Base-by-base conservation (phyloP, 2,888 invertebrate species). In the Metopia argyrocephala region DNA sequence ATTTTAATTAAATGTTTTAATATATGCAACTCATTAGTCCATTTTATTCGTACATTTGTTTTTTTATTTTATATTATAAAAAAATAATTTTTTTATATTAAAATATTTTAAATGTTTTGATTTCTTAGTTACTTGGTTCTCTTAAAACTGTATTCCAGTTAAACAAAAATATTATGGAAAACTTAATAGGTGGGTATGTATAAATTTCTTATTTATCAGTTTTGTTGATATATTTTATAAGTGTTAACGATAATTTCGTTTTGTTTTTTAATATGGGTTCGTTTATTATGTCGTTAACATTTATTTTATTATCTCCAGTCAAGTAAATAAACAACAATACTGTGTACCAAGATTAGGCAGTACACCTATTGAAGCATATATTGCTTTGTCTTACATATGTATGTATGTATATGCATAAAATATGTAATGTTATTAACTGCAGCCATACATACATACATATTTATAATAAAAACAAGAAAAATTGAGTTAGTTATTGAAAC, bases 181-280 rank as follows among this genome's bases (percentile, higher is more conserved):
- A 38, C 38, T 9, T 3, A 12, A 12, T 38, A 38, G 38, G n/a
- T n/a, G n/a, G n/a, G n/a, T n/a, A n/a, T n/a, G n/a, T n/a, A 64
- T 25, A 27, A 18, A 3, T 28, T 57, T 74, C 18, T 45, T 50
- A 57, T 50, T 76, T 70, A 70, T 69, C 69, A 70, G 62, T 57
- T 70, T 50, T 6, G n/a, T 70, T 57, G 38, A 25, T 62, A 18
- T 28, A 38, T 38, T 18, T 18, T 46, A 46, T 15, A 68, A 46
- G 28, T 75, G 28, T 31, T 64, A 64, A 76, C 62, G 62, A 64
- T 61, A 25, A 56, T 38, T 38, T 12, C 15, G 1, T 38, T 38
- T 38, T 48, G 64, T 76, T 59, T 70, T 52, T 76, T 56, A 57
- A 50, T 69, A 57, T 54, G 38, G 50, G 50, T 50, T 59, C 66